phyloP scores from a whole-genome alignment of 2,113 vertebrate species.

The Electrona antarctica region DNA sequence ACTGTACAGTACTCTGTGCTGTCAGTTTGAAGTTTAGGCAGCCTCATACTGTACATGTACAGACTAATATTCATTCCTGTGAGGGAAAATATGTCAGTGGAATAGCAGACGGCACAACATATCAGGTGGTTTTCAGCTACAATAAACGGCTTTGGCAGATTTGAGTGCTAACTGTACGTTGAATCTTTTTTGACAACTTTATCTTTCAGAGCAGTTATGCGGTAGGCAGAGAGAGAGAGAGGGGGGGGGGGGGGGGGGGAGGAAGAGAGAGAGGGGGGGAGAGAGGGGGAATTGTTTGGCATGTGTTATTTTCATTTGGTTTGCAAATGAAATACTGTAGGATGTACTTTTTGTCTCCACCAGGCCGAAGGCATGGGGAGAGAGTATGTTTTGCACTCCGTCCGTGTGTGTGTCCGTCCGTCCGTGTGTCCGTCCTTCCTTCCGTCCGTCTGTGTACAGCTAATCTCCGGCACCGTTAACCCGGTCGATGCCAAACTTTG shows the following conservation, averaged over 20 bases:
- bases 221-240: background rate
- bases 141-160: background rate
- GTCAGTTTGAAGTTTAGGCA: conserved; percentile 20
- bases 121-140: background rate
- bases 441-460: too few relatives aligned
- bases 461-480: too few relatives aligned
- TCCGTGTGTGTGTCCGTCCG: too few relatives aligned
- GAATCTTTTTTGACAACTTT: background rate
- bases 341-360: too few relatives aligned
- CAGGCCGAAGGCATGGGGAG: too few relatives aligned
- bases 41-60: conserved; percentile 19
- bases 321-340: background rate
- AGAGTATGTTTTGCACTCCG: too few relatives aligned
- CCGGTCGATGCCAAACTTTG: too few relatives aligned
- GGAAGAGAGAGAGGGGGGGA: background rate
- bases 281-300: background rate
- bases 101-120: conserved; percentile 12
- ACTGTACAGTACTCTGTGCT: background rate
- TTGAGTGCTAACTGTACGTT: background rate
- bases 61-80: conserved; percentile 56
- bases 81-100: conserved; percentile 26
- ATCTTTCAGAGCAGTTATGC: background rate
- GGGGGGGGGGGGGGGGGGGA: too few relatives aligned
- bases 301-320: background rate
- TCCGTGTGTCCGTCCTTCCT: too few relatives aligned